Evolutionary conservation across 2,113 vertebrate genomes (phyloP), one percentile per base, ranked within the genome.

Genomic region (Tichodroma muraria): DNA sequence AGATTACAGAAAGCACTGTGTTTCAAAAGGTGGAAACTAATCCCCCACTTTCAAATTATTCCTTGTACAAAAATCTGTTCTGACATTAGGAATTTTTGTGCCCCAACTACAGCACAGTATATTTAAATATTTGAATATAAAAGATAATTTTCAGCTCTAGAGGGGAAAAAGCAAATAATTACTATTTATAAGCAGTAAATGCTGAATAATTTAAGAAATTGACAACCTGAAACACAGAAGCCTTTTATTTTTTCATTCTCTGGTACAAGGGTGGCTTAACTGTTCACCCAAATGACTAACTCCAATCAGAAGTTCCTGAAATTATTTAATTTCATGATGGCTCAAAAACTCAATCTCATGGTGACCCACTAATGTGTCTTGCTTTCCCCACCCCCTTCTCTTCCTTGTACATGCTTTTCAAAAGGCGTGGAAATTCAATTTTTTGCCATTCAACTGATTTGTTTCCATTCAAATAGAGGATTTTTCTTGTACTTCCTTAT

Each of bases 21-120:
- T 98, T 98, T 98, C 97, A 98, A 98, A 98, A 98, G 97, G 98
- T 97, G 93, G 97, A 98, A 98, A 98, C 97, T 97, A 98, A 98
- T 98, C 97, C 96, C 87, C 85, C 97, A 97, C 98, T 98, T 98
- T 98, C 90, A 98, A 98, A 98, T 98, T 95, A 98, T 97, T 97
- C 96, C 97, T 97, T 90, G 88, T 96, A 97, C 96, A 98, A 98
- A 98, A 98, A 98, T 97, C 96, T 97, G 87, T 94, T 96, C 94
- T 96, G 95, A 97, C 96, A 97, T 97, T 98, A 97, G 89, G 86
- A 96, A 94, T 93, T 96, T 85, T 96, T 97, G 91, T 93, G 90
- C 85, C 95, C 96, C 93, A 96, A 80, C 96, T 95, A 95, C 35
- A 82, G 59, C 57, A 93, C 71, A 85, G 83, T 96, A 95, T 97